Conservation (phyloP, 35 echinoderm and acorn worm genomes). For the Apostichopus japonicus region DNA sequence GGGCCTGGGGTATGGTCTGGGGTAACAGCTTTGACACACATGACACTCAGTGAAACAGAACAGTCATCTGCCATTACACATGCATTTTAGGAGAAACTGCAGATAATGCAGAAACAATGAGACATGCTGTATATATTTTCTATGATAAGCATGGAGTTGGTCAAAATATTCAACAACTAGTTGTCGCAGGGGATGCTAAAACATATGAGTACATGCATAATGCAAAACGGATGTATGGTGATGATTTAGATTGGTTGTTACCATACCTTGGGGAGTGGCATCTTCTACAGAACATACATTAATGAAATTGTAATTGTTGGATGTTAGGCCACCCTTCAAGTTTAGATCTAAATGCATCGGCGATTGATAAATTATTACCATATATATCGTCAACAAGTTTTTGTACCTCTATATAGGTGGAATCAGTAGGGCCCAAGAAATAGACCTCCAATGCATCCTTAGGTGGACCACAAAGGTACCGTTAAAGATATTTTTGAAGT, state of each 20-base stretch:
- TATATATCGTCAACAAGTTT: constrained; percentile 8
- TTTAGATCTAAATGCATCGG: background rate
- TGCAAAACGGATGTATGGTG: constrained; percentile 34
- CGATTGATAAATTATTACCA: background rate
- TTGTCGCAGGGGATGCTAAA: constrained; percentile 67
- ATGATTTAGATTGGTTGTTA: constrained; percentile 55
- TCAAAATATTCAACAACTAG: background rate
- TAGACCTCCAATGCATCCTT: background rate
- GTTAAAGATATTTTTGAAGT: background rate
- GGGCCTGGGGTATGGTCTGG: too few species aligned
- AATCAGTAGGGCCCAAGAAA: background rate
- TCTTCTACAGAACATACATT: constrained; percentile 61
- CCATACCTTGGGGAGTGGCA: constrained; percentile 72
- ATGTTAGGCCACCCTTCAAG: background rate
- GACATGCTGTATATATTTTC: constrained; percentile 5
- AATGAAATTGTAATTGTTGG: too few species aligned
- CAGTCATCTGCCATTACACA: too few species aligned
- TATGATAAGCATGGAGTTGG: constrained; percentile 45
- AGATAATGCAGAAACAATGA: too few species aligned
- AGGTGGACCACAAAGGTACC: background rate
- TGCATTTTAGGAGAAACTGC: too few species aligned
- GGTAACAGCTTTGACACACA: too few species aligned
- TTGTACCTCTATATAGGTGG: background rate
- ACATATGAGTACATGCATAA: constrained; percentile 49
- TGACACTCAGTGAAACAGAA: too few species aligned